phyloP scores from a whole-genome alignment of 2,113 vertebrate genomes.

The Stictonetta naevosa region DNA sequence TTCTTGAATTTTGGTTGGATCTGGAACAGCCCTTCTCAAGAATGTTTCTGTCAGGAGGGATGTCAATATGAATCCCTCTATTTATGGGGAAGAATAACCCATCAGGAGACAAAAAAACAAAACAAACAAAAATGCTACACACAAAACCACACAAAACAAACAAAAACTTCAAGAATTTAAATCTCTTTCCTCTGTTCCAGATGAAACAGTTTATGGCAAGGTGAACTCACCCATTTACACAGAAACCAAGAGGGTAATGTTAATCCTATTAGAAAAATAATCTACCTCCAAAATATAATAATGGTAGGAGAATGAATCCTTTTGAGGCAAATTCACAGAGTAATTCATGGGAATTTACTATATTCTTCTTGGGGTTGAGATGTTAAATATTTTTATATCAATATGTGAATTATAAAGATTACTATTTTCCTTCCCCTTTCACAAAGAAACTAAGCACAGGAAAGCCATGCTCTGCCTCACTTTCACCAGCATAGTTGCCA shows the following conservation, averaged over 20 bases:
- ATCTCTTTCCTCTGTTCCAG: conserved; percentile 6
- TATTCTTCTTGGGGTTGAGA: neutral
- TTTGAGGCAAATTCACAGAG: neutral
- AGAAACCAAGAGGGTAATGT: conserved; percentile 3
- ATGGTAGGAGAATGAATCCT: conserved; percentile 1
- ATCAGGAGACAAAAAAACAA: neutral
- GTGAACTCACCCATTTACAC: conserved; percentile 25
- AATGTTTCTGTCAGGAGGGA: neutral
- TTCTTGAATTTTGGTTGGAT: neutral
- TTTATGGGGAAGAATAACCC: neutral
- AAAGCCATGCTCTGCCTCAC: neutral
- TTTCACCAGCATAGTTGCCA: neutral
- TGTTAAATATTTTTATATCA: neutral
- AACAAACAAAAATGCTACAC: no score
- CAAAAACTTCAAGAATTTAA: neutral
- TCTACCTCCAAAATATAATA: conserved; percentile 20
- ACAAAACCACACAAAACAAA: no score
- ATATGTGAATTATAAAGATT: neutral
- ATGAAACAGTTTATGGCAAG: conserved; percentile 30
- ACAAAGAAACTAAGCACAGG: neutral
- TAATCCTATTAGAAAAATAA: conserved; percentile 65
- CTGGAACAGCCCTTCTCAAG: neutral
- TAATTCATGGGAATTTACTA: conserved; percentile 10
- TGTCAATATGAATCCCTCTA: neutral
- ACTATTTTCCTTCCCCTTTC: neutral